Base-by-base conservation (phyloP, 2,113 vertebrate species). In the Apaloderma vittatum region DNA sequence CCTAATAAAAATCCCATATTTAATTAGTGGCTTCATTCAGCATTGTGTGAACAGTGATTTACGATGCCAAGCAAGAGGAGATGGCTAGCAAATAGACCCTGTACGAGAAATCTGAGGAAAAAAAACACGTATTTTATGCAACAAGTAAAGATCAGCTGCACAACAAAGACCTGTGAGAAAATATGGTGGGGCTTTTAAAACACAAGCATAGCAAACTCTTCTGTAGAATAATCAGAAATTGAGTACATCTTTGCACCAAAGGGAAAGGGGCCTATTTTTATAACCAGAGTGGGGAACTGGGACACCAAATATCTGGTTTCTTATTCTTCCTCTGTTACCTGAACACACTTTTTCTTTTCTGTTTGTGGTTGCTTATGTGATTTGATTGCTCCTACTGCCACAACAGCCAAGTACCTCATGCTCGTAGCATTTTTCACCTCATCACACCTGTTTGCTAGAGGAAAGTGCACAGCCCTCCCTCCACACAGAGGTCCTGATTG, bases 1-100 rank as follows among this genome's bases (percentile, higher is more conserved):
- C 17, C 76, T 91, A 85, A 94, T 89, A 89, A 94, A 94, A 93
- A 74, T 71, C 77, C 86, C 68, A 51, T 67, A 36, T 94, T 95
- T 96, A 97, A 97, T 97, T 97, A 97, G 79, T 63, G 55, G 92
- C 72, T 96, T 97, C 84, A 87, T 97, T 96, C 94, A 96, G 70
- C 72, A 62, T 82, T 93, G 84, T 90, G 90, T 93, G 92, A 96
- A 90, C 58, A 83, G 70, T 94, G 93, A 96, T 87, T 96, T 90
- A 72, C 48, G 92, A 46, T 57, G 65, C 86, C 88, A 85, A 91
- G 89, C 19, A 55, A 93, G 84, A 91, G 54, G 74, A 93, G 66
- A 61, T 8, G 11, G 37, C 51, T 48, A 78, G 75, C 92, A 88
- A 93, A 92, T 30, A 95, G 66, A 90, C 49, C 9, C 87, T 57